A percentile compares a stretch with the other conserved stretches of the same genome.
Conservation (phyloP, 2,797 vertebrate species). For the Steatocranus sp. region DNA sequence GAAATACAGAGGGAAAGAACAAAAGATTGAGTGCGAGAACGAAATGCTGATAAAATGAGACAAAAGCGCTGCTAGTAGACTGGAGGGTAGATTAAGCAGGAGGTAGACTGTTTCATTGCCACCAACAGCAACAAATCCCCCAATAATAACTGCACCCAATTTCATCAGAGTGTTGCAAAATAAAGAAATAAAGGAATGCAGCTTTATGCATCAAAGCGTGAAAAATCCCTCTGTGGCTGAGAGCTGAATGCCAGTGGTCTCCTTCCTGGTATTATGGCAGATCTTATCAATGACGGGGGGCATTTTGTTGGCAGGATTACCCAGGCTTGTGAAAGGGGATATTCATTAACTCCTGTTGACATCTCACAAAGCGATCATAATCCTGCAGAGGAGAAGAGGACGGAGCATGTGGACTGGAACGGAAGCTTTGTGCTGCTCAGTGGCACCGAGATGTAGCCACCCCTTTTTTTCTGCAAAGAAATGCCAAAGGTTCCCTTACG, state of each 20-base stretch:
- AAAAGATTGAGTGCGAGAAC: neutral
- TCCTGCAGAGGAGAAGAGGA: slow-evolving; percentile 52
- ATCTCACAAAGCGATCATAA: slow-evolving; percentile 66
- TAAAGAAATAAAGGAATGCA: slow-evolving; percentile 59
- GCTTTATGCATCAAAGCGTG: slow-evolving; percentile 64
- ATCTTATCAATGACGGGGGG: slow-evolving; percentile 68
- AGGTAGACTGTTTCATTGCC: slow-evolving; percentile 56
- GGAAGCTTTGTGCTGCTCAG: slow-evolving; percentile 27
- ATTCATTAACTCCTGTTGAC: slow-evolving; percentile 76
- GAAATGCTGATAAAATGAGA: slow-evolving; percentile 43
- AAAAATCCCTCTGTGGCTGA: slow-evolving; percentile 64
- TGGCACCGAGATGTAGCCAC: slow-evolving; percentile 2
- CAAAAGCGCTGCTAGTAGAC: slow-evolving; percentile 25
- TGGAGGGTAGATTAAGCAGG: slow-evolving; percentile 61
- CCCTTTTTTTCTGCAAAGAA: slow-evolving; percentile 2
- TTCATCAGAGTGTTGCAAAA: slow-evolving; percentile 53
- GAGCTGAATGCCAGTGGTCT: slow-evolving; percentile 56
- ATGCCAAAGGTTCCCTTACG: slow-evolving; percentile 34
- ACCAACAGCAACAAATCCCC: slow-evolving; percentile 61
- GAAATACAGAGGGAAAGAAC: neutral
- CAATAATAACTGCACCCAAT: slow-evolving; percentile 69
- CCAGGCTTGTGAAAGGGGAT: slow-evolving; percentile 62
- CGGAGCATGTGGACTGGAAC: slow-evolving; percentile 40
- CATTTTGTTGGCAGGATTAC: slow-evolving; percentile 72
- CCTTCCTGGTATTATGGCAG: slow-evolving; percentile 58